Evolutionary conservation across 1,140 invertebrate genomes (phyloP).

Genomic region (Radopholus similis): DNA sequence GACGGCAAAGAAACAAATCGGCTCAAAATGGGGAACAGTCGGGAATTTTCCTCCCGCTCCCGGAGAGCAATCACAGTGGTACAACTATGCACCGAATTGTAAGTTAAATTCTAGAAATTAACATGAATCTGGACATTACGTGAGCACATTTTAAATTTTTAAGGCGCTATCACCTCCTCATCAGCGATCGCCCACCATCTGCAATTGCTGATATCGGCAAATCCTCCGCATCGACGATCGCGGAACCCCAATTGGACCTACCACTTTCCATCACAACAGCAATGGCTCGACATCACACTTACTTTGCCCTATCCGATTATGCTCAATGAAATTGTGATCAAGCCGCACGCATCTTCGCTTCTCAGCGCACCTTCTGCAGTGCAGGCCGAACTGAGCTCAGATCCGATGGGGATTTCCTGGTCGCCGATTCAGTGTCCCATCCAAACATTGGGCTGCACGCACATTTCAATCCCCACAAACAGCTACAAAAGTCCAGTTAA

Average conservation of each 20-base stretch:
- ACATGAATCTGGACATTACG: too few species aligned
- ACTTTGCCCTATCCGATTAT: slow-evolving; percentile 36
- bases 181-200: slow-evolving; percentile 16
- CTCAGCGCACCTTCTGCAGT: slow-evolving; percentile 21
- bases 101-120: background rate
- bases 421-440: slow-evolving; percentile 14
- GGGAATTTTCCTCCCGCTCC: background rate
- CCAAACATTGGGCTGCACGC: slow-evolving; percentile 6
- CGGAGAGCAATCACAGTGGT: background rate
- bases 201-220: background rate
- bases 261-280: slow-evolving; percentile 23
- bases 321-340: slow-evolving; percentile 25
- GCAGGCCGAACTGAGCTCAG: slow-evolving; percentile 33
- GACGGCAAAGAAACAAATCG: background rate
- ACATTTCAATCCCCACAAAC: slow-evolving; percentile 9
- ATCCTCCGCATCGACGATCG: slow-evolving; percentile 2
- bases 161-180: slow-evolving; percentile 10
- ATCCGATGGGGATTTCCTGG: slow-evolving; percentile 18
- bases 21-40: background rate
- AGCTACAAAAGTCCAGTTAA: slow-evolving; percentile 17
- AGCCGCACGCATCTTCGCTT: slow-evolving; percentile 13
- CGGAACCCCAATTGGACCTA: slow-evolving; percentile 31
- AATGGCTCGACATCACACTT: slow-evolving; percentile 33
- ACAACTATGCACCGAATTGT: slow-evolving; percentile 20
- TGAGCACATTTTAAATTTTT: background rate